phyloP scores from a whole-genome alignment of 2,113 vertebrate species.

The Amphiprion percula region DNA sequence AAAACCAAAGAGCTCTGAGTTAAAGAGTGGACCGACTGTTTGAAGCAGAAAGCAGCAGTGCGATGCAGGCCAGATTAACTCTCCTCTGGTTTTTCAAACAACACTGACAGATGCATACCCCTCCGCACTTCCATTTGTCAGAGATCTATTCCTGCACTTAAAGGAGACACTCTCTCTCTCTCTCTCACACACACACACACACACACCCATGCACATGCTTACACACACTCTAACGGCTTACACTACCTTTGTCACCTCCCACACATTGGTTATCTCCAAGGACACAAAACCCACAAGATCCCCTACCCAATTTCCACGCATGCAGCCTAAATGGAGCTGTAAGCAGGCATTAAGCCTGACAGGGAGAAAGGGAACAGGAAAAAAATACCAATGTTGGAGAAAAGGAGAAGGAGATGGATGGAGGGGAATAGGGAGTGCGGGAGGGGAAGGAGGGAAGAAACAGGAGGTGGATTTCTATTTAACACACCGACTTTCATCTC shows the following conservation, averaged over 20 bases:
- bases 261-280: conserved; percentile 84
- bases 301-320: conserved; percentile 82
- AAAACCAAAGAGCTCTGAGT: conserved; percentile 23
- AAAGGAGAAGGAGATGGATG: conserved; percentile 63
- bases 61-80: conserved; percentile 58
- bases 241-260: conserved; percentile 84
- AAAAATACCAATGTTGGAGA: conserved; percentile 58
- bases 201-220: conserved; percentile 26
- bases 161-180: conserved; percentile 57
- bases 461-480: conserved; percentile 75
- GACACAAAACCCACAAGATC: conserved; percentile 83
- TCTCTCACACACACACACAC: conserved; percentile 17
- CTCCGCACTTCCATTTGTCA: conserved; percentile 78
- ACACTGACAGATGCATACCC: conserved; percentile 74
- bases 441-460: conserved; percentile 50
- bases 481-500: conserved; percentile 75
- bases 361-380: conserved; percentile 66
- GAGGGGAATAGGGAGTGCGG: conserved; percentile 50
- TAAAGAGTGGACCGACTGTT: conserved; percentile 8
- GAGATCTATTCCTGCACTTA: conserved; percentile 81
- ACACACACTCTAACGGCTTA: conserved; percentile 67
- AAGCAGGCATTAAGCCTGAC: conserved; percentile 80
- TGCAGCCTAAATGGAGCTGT: conserved; percentile 81
- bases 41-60: conserved; percentile 11
- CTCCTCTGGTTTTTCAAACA: conserved; percentile 77